These are phyloP conservation scores for Xenus cinereus DNA, from an alignment of 2,113 vertebrate species.

Conservation along the genomic window DNA sequence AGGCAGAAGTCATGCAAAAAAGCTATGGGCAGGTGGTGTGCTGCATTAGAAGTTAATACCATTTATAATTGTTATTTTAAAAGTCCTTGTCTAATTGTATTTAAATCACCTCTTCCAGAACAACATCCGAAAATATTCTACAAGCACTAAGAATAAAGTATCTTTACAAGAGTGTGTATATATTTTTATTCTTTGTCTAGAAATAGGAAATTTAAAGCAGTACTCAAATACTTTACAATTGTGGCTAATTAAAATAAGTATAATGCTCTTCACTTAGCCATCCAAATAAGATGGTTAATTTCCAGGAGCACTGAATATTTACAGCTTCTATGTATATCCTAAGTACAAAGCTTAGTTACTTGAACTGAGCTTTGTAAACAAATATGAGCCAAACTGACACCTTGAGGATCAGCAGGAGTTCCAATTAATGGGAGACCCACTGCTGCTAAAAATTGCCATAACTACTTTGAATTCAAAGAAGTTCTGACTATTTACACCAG, in stretches of 20 bases:
- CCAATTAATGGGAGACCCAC: constrained; percentile 57
- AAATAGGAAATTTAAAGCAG: background rate
- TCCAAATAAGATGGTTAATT: background rate
- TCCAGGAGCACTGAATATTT: background rate
- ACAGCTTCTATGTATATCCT: background rate
- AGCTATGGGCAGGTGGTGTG: background rate
- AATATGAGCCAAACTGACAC: constrained; percentile 50
- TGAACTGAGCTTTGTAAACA: constrained; percentile 33
- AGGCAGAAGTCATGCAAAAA: background rate
- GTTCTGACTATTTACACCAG: constrained; percentile 33
- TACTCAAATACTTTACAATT: background rate
- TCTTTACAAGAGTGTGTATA: background rate
- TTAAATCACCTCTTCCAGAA: background rate
- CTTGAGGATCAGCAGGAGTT: constrained; percentile 46
- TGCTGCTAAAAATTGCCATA: constrained; percentile 36
- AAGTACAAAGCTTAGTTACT: background rate
- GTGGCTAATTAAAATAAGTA: background rate
- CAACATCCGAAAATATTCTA: background rate
- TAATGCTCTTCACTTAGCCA: background rate
- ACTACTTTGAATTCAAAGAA: constrained; percentile 43
- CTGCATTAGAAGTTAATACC: background rate
- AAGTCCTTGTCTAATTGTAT: background rate
- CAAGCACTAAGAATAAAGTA: background rate
- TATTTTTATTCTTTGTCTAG: background rate
- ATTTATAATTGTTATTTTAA: background rate